Conservation (phyloP, 1,140 invertebrate genomes). For the Heliothis virescens region DNA sequence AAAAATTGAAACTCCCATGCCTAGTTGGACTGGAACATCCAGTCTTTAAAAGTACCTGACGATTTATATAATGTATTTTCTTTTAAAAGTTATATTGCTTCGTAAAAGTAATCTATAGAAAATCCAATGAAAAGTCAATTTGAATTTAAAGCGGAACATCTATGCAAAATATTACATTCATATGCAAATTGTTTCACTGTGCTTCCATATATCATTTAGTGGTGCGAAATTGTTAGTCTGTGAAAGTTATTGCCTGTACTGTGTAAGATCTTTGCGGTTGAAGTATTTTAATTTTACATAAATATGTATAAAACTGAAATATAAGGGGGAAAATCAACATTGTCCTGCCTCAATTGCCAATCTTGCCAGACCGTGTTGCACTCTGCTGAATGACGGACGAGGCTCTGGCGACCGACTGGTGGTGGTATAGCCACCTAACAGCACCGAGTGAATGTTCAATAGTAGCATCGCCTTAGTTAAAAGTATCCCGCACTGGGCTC, state of each 20-base stretch:
- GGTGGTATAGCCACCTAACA: too few relatives aligned
- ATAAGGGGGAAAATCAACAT: too few relatives aligned
- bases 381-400: too few relatives aligned
- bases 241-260: constrained; percentile 17
- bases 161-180: constrained; percentile 41
- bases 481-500: too few relatives aligned
- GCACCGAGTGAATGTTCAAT: too few relatives aligned
- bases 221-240: constrained; percentile 22
- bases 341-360: too few relatives aligned
- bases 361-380: too few relatives aligned
- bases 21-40: too few relatives aligned
- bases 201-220: constrained; percentile 28
- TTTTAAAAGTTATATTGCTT: constrained; percentile 8
- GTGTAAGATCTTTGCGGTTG: not conserved
- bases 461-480: too few relatives aligned
- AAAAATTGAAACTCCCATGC: not conserved
- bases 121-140: constrained; percentile 37
- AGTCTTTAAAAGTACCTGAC: not conserved
- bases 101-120: not conserved
- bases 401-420: too few relatives aligned
- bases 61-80: not conserved
- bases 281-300: constrained; percentile 11
- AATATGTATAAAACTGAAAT: not conserved
- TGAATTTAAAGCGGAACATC: constrained; percentile 32
- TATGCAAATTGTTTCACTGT: constrained; percentile 38